Percentiles rank a stretch among this genome's conserved stretches.
Conservation (phyloP, 2,888 invertebrate species). For the Eilema depressum region DNA sequence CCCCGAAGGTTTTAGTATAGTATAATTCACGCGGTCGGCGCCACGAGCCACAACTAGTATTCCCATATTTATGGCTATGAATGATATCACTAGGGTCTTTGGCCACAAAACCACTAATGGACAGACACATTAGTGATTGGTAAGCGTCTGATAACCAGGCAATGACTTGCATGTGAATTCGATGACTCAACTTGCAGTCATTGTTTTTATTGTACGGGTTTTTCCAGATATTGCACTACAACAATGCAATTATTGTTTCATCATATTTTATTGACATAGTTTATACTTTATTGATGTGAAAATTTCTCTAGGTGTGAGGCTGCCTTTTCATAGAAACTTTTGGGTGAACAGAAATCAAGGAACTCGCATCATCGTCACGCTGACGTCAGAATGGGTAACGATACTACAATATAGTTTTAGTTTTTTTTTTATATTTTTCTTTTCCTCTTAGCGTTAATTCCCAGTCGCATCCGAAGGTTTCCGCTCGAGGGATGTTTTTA, state of each 20-base stretch:
- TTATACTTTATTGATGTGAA: not conserved
- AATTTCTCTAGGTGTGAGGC: too few species aligned
- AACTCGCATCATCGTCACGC: too few species aligned
- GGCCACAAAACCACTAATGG: not conserved
- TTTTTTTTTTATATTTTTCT: too few species aligned
- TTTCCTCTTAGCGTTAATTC: too few species aligned
- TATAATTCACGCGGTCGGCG: not conserved
- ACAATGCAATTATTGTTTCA: not conserved
- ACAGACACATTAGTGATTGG: not conserved
- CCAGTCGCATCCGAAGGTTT: too few species aligned
- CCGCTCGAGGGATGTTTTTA: too few species aligned
- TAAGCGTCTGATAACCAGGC: not conserved
- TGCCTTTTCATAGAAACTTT: too few species aligned
- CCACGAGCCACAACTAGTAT: not conserved
- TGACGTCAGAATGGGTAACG: too few species aligned
- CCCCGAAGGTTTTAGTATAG: not conserved
- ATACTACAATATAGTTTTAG: too few species aligned
- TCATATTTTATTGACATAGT: not conserved
- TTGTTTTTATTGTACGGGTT: not conserved
- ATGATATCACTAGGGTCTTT: not conserved
- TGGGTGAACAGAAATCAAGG: too few species aligned
- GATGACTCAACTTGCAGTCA: not conserved
- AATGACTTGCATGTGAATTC: not conserved
- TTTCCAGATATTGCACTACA: not conserved
- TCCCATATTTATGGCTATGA: not conserved